Percentiles rank a stretch among this genome's conserved stretches.
phyloP scores from a whole-genome alignment of 53 echinoderm and acorn worm species.

The Antedon mediterranea region DNA sequence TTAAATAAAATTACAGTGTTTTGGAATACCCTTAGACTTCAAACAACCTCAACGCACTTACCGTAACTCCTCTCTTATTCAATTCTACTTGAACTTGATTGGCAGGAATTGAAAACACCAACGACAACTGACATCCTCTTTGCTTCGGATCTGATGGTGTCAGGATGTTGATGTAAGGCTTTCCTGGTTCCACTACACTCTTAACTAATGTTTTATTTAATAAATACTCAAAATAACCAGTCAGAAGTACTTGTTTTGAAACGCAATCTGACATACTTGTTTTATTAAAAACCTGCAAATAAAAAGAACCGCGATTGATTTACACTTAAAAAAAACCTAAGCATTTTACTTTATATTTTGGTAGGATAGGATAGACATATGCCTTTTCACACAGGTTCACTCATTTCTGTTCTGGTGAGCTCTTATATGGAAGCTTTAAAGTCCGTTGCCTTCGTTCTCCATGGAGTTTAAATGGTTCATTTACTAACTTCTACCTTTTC shows the following conservation, averaged over 20 bases:
- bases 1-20: neutral
- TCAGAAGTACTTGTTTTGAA: conserved; percentile 52
- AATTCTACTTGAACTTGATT: conserved; percentile 41
- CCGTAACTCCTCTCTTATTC: conserved; percentile 76
- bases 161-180: conserved; percentile 41
- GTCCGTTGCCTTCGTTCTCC: no score
- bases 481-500: no score
- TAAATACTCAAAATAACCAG: conserved; percentile 63
- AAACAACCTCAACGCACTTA: no score
- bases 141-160: conserved; percentile 58
- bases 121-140: conserved; percentile 71
- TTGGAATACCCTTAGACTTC: no score
- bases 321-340: no score
- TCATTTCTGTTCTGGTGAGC: no score
- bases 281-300: conserved; percentile 38
- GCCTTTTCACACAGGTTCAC: no score
- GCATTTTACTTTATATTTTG: no score
- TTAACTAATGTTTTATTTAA: conserved; percentile 19
- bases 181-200: conserved; percentile 2
- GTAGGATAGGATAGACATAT: no score
- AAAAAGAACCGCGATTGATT: no score
- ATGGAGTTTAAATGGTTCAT: no score
- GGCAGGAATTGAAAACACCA: conserved; percentile 51
- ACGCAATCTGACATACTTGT: conserved; percentile 56
- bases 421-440: no score